Percentiles rank a stretch among this genome's conserved stretches.
Conservation (phyloP, 1,140 invertebrate genomes). For the Anoplolepis gracilipes region DNA sequence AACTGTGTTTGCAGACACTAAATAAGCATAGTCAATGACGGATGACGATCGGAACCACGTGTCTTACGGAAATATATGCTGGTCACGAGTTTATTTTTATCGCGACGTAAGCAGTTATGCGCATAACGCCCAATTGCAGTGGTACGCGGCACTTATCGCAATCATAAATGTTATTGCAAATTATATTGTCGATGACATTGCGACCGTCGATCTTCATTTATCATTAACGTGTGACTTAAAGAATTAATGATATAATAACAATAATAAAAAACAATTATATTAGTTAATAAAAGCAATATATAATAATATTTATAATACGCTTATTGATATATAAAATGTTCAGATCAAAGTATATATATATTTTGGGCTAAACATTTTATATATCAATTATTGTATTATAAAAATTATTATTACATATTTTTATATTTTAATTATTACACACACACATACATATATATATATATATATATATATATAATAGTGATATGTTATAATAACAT, state of each 20-base stretch:
- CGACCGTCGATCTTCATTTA: not conserved
- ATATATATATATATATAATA: no score
- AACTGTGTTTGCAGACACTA: conserved; percentile 39
- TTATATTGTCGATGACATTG: not conserved
- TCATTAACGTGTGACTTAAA: not conserved
- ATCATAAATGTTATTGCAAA: conserved; percentile 13
- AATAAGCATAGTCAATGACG: conserved; percentile 50
- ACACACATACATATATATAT: no score
- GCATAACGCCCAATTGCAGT: conserved; percentile 33
- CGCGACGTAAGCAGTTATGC: conserved; percentile 29
- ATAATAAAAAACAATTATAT: not conserved
- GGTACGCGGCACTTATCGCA: conserved; percentile 6
- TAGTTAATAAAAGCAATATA: not conserved
- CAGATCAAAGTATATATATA: not conserved
- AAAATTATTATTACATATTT: no score
- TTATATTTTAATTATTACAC: no score
- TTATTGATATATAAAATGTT: not conserved
- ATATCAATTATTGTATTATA: no score
- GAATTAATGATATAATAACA: not conserved
- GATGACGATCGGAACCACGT: conserved; percentile 32
- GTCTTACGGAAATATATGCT: conserved; percentile 23
- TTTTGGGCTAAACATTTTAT: no score
- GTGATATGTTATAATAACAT: not conserved
- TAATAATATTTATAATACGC: not conserved
- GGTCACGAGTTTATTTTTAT: conserved; percentile 52